Percentiles rank a stretch among this genome's conserved stretches.
These are phyloP conservation scores for Macrotrachela quadricornifera DNA, from an alignment of 1,140 invertebrate genomes.

Conservation along the genomic window DNA sequence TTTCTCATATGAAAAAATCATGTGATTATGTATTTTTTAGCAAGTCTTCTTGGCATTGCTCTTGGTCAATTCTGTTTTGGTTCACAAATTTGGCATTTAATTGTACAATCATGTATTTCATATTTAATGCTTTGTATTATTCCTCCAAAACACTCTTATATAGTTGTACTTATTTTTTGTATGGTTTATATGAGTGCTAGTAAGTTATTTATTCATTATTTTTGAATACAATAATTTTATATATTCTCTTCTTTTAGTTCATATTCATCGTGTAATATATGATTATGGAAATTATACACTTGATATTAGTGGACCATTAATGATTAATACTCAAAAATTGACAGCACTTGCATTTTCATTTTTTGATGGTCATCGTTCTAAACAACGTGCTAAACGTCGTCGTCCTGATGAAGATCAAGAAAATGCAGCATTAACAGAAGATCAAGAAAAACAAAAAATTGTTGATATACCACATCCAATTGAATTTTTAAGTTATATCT, in stretches of 20 bases:
- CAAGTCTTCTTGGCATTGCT: neutral
- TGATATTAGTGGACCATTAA: conserved; percentile 76
- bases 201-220: neutral
- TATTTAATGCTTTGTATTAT: conserved; percentile 16
- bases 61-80: conserved; percentile 7
- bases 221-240: conserved; percentile 17
- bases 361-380: conserved; percentile 48
- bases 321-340: conserved; percentile 90
- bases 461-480: neutral
- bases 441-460: neutral
- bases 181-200: neutral
- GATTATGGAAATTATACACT: conserved; percentile 66
- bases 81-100: conserved; percentile 18
- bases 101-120: conserved; percentile 16
- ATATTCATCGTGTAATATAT: conserved; percentile 62
- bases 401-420: neutral
- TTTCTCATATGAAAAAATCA: too few relatives aligned
- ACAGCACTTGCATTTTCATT: conserved; percentile 71
- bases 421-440: neutral
- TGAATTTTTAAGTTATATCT: conserved; percentile 10
- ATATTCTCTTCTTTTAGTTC: conserved; percentile 54
- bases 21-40: too few relatives aligned
- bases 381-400: neutral
- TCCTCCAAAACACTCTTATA: conserved; percentile 7
- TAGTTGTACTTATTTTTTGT: neutral